Conservation (phyloP, 2,113 vertebrate genomes). For the Aramus guarauna region DNA sequence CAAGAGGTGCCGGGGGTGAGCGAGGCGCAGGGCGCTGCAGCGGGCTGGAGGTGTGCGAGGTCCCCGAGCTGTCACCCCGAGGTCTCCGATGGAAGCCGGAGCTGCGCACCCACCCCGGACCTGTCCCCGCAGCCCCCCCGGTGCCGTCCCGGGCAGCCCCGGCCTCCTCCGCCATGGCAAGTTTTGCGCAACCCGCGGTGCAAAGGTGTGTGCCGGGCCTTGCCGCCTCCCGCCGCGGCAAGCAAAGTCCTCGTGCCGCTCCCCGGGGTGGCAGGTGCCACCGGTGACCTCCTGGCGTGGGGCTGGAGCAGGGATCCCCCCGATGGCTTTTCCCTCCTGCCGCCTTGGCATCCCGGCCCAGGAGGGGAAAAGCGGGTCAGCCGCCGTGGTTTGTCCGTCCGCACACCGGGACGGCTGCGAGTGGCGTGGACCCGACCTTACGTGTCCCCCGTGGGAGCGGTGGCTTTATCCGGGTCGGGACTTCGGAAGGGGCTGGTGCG, state of each 20-base stretch:
- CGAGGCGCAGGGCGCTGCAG: background rate
- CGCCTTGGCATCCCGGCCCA: accelerated
- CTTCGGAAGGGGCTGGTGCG: accelerated
- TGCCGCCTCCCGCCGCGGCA: background rate
- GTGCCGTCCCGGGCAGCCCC: background rate
- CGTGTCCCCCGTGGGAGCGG: accelerated
- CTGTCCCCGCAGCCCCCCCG: background rate
- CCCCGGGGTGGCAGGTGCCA: accelerated
- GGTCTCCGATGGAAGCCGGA: background rate
- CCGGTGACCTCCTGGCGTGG: background rate
- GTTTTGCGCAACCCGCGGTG: background rate
- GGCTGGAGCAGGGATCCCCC: background rate
- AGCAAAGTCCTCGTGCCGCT: background rate
- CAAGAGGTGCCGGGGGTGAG: no score
- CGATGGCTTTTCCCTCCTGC: accelerated
- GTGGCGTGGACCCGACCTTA: accelerated
- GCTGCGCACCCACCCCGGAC: background rate
- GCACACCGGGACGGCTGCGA: accelerated
- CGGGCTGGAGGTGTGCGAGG: no score
- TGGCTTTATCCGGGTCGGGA: accelerated
- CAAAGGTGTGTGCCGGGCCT: background rate
- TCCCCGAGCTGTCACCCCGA: background rate
- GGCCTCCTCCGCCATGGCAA: accelerated
- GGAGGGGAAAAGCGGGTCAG: background rate
- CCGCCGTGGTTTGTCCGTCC: accelerated